Percentiles rank a stretch among this genome's conserved stretches.
Conservation (phyloP, 2,113 vertebrate species). For the Neodon shergylaensis region DNA sequence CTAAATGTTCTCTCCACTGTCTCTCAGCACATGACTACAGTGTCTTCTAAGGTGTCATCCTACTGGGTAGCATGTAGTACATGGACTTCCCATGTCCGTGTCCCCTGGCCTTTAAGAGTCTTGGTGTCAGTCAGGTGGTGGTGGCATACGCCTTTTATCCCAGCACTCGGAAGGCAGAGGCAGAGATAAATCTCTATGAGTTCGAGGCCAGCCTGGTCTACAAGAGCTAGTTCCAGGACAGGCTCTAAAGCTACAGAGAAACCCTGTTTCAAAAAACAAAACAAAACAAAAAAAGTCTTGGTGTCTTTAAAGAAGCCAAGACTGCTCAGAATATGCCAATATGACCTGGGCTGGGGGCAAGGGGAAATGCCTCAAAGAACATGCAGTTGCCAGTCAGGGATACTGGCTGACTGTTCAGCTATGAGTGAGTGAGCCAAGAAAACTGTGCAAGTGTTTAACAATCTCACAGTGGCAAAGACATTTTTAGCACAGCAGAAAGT, state of each 20-base stretch:
- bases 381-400: too few species aligned
- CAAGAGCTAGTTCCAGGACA: too few species aligned
- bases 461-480: background rate
- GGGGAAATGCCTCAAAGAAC: background rate
- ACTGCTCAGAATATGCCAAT: background rate
- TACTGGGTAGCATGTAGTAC: background rate
- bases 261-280: too few species aligned
- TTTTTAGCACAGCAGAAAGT: background rate
- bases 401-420: background rate
- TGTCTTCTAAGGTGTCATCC: background rate
- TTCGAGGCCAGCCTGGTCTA: too few species aligned
- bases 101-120: background rate
- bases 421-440: background rate
- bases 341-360: background rate
- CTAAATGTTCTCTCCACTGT: background rate
- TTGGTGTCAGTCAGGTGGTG: background rate
- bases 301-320: background rate
- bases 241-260: too few species aligned
- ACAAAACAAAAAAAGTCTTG: too few species aligned
- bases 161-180: too few species aligned
- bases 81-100: background rate
- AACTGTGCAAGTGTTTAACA: background rate
- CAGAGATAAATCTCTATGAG: too few species aligned
- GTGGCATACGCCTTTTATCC: too few species aligned
- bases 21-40: background rate